Evolutionary conservation across 1,140 invertebrate species (phyloP).

Genomic region (Leptinotarsa lineolata): DNA sequence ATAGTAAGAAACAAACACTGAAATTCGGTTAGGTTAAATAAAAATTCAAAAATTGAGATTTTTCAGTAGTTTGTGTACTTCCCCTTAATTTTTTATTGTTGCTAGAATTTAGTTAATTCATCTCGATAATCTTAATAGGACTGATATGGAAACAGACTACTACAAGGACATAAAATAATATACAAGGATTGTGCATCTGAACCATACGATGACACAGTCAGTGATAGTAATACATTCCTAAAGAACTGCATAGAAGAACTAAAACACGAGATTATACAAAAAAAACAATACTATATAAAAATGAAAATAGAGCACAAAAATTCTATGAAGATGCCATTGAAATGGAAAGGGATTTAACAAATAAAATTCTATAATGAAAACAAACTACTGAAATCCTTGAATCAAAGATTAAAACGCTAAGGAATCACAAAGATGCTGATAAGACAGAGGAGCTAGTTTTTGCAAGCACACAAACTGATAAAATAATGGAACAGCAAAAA

Average conservation of each 20-base stretch:
- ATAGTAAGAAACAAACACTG: no score
- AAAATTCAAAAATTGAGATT: no score
- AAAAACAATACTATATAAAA: no score
- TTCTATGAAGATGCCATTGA: slow-evolving; percentile 1
- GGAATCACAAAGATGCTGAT: neutral
- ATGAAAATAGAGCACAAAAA: neutral
- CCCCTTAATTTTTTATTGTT: no score
- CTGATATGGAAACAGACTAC: neutral
- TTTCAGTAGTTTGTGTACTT: no score
- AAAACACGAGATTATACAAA: no score
- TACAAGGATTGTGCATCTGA: neutral
- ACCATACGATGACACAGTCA: neutral
- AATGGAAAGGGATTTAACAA: neutral
- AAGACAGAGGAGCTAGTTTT: neutral
- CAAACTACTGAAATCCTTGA: slow-evolving; percentile 1
- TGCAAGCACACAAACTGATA: neutral
- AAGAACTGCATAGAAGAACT: no score
- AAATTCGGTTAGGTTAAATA: no score
- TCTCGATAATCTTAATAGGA: no score
- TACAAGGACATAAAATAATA: neutral
- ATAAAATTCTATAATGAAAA: neutral
- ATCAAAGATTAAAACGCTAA: neutral
- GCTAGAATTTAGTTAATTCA: no score
- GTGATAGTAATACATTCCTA: no score
- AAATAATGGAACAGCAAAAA: no score